These are phyloP conservation scores for Scaptomyza pallida DNA, from an alignment of 1,140 invertebrate genomes.

Conservation along the genomic window DNA sequence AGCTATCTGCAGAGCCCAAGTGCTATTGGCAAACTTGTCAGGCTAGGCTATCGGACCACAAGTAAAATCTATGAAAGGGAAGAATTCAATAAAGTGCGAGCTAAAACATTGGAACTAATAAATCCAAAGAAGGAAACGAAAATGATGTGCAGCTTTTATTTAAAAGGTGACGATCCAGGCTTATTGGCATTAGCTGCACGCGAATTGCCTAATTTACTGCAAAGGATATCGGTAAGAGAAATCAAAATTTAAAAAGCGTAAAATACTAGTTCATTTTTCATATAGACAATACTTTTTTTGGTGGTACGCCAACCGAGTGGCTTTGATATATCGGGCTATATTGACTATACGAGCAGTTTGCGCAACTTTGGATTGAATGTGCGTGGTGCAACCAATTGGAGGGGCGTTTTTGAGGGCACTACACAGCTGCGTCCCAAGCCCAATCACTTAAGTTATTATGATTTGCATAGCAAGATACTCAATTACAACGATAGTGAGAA, in stretches of 20 bases:
- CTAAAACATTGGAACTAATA: not conserved
- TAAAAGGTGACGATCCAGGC: conserved; percentile 5
- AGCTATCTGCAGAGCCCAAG: not conserved
- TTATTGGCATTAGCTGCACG: conserved; percentile 12
- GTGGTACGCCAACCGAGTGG: conserved; percentile 6
- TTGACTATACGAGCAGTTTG: conserved; percentile 28
- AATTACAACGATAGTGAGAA: conserved; percentile 25
- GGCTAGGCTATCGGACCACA: conserved; percentile 16
- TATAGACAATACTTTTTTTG: conserved; percentile 31
- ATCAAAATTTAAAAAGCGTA: no score
- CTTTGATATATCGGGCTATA: conserved; percentile 32
- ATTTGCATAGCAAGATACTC: conserved; percentile 9
- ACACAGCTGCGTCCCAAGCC: conserved; percentile 3
- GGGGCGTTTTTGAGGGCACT: conserved; percentile 12
- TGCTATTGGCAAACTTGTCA: not conserved
- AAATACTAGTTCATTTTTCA: no score
- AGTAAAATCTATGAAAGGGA: conserved; percentile 5
- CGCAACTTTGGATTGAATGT: not conserved
- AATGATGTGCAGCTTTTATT: not conserved
- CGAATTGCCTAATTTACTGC: conserved; percentile 1
- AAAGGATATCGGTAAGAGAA: conserved; percentile 20
- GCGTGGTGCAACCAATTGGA: conserved; percentile 23
- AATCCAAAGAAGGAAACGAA: conserved; percentile 11
- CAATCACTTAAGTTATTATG: conserved; percentile 20
- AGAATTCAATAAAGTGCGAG: conserved; percentile 1